Percentiles rank a stretch among this genome's conserved stretches.
These are phyloP conservation scores for Sarcophaga carnaria DNA, from an alignment of 2,888 invertebrate genomes.

Conservation along the genomic window DNA sequence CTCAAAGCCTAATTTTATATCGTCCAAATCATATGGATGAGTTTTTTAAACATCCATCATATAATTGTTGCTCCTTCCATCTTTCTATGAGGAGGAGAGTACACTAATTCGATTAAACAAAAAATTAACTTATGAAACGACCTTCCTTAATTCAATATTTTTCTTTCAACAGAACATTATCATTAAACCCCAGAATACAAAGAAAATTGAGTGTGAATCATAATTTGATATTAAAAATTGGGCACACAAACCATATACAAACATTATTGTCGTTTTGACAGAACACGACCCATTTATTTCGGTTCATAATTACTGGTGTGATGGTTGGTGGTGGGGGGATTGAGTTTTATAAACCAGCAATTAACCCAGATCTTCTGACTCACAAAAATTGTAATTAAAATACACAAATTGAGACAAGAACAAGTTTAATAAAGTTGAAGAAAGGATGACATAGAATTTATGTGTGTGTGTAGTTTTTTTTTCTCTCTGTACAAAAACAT, in stretches of 20 bases:
- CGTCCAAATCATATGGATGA: too few relatives aligned
- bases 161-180: not conserved
- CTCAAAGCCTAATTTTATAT: too few relatives aligned
- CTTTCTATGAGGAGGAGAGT: too few relatives aligned
- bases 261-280: not conserved
- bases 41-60: too few relatives aligned
- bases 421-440: conserved; percentile 28
- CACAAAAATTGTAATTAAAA: not conserved
- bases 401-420: conserved; percentile 28
- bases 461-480: too few relatives aligned
- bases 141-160: not conserved
- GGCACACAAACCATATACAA: too few relatives aligned
- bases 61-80: too few relatives aligned
- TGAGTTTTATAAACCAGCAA: conserved; percentile 49
- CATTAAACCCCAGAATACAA: not conserved
- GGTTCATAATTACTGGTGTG: not conserved
- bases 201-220: not conserved
- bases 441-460: conserved; percentile 45
- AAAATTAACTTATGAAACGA: not conserved
- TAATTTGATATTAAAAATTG: not conserved
- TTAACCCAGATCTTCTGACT: conserved; percentile 56
- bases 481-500: not conserved
- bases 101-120: too few relatives aligned
- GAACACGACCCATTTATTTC: not conserved
- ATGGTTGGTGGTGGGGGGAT: conserved; percentile 22